Conservation (phyloP, 2,113 vertebrate species). For the Nannobrachium achirus region DNA sequence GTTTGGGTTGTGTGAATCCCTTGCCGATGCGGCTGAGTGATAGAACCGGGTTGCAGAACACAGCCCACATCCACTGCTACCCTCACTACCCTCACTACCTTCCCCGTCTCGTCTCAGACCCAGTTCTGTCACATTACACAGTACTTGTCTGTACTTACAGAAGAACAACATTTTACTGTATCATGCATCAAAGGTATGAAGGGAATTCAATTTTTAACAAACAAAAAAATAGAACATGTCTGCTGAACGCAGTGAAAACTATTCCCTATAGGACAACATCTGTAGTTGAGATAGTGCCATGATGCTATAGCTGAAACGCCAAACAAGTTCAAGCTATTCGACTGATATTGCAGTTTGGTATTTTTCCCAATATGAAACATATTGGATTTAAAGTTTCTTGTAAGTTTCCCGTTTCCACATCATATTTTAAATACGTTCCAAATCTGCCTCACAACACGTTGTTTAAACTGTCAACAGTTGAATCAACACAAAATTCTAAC, state of each 20-base stretch:
- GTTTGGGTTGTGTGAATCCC: conserved; percentile 43
- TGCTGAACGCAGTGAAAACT: conserved; percentile 15
- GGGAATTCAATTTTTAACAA: background rate
- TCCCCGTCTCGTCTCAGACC: conserved; percentile 58
- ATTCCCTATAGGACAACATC: conserved; percentile 30
- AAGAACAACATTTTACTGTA: conserved; percentile 45
- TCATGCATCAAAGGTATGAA: conserved; percentile 40
- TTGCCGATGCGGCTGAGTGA: conserved; percentile 63
- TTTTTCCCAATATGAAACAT: background rate
- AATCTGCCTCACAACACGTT: background rate
- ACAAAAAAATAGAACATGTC: background rate
- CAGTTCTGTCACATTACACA: conserved; percentile 69
- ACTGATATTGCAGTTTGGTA: conserved; percentile 3
- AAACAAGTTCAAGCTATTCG: background rate
- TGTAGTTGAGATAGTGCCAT: background rate
- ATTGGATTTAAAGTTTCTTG: conserved; percentile 9
- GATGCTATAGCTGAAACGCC: conserved; percentile 4
- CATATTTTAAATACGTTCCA: no score
- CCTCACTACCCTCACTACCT: no score
- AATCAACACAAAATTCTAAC: background rate
- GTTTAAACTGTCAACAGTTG: background rate
- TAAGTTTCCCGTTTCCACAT: no score
- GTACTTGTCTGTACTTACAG: conserved; percentile 32
- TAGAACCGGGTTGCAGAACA: conserved; percentile 65
- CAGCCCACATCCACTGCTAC: conserved; percentile 28